Evolutionary conservation across 2,113 vertebrate genomes (phyloP), one percentile per base, ranked within the genome.

Genomic region (Phalacrocorax aristotelis): DNA sequence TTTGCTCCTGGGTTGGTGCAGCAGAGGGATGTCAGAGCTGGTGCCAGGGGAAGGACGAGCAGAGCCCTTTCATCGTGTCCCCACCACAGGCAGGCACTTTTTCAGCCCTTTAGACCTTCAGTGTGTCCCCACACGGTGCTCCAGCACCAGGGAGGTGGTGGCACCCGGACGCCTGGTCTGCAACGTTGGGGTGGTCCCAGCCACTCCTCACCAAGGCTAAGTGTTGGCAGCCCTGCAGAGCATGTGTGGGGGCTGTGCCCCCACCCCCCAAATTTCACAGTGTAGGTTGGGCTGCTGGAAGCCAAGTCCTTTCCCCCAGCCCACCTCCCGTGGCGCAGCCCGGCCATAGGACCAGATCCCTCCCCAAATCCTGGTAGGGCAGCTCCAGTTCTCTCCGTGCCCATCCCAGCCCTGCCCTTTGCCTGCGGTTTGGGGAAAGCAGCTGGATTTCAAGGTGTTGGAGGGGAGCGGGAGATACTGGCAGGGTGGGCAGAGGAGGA

Each of bases 111-210:
- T n/a, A 46, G 55, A 13, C 49, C 54, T 17, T 34, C 6, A 0
- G 48, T 3, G 32, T 51, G 23, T 40, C 71, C 44, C 18, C 75
- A 58, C 32, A 0, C 8, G 9, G 66, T 78, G 46, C 64, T 83
- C 42, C 58, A 36, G 55, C 2, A 0, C 49, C 1, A 7, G 23
- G 34, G 29, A 30, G 34, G 12, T 2, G 1, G 27, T 14, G 54
- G 54, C 60, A 51, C 78, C 38, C 46, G 8, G 29, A 10, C 3
- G 3, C 9, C 30, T 11, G 48, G 36, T 27, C 87, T 77, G 19
- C 23, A 2, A 0, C 0, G 2, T 6, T 27, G 1, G 0, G 30
- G 34, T 8, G 88, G 46, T 49, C 26, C 30, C 4, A 0, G 18
- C 66, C 1, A 16, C 94, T 55, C 51, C 61, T 16, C 13, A 9